Evolutionary conservation across 2,113 vertebrate species (phyloP).

Genomic region (Myiopsitta monachus): DNA sequence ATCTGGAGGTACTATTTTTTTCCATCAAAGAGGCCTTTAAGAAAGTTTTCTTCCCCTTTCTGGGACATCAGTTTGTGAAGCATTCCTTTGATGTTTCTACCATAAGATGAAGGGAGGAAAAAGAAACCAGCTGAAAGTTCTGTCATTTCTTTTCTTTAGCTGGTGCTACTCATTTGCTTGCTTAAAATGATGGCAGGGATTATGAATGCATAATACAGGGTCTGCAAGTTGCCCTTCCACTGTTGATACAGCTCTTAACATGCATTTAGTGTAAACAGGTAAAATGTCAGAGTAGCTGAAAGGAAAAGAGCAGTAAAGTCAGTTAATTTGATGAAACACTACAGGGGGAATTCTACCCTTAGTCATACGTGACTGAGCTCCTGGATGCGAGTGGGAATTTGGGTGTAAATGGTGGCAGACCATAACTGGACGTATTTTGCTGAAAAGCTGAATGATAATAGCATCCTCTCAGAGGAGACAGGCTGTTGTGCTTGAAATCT

Average conservation of each 20-base stretch:
- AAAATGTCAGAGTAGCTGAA: neutral
- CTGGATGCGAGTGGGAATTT: neutral
- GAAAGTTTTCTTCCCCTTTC: neutral
- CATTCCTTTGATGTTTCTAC: neutral
- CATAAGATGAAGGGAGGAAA: rapidly evolving
- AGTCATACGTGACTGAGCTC: rapidly evolving
- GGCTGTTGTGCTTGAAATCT: neutral
- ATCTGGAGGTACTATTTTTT: neutral
- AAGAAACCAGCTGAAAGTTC: too few relatives aligned
- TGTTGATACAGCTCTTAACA: neutral
- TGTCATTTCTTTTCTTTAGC: neutral
- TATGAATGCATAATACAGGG: neutral
- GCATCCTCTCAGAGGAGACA: neutral
- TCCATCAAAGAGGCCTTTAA: neutral
- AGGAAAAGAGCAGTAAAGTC: neutral
- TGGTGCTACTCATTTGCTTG: neutral
- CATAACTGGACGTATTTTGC: neutral
- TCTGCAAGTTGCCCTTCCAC: neutral
- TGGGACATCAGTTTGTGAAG: neutral
- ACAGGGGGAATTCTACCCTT: neutral
- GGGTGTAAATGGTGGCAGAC: neutral
- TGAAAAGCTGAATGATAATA: neutral
- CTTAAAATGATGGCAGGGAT: neutral
- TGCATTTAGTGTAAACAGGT: neutral
- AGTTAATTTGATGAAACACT: neutral